Percentiles rank a stretch among this genome's conserved stretches.
Conservation (phyloP, 2,888 invertebrate genomes). For the Noctua comes region DNA sequence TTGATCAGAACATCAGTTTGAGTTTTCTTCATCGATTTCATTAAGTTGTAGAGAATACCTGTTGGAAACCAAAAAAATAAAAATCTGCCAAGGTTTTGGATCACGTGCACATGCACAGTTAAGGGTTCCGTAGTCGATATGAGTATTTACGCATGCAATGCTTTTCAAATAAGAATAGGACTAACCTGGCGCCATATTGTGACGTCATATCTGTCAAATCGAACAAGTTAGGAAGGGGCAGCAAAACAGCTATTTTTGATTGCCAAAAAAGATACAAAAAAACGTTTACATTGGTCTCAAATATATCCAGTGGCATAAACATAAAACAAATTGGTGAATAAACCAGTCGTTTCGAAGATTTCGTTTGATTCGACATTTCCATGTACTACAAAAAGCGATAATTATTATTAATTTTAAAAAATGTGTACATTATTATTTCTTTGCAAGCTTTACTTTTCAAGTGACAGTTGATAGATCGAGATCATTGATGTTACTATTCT, state of each 20-base stretch:
- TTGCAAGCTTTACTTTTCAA: not conserved
- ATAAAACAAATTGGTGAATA: not conserved
- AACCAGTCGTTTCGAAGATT: not conserved
- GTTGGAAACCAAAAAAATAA: not conserved
- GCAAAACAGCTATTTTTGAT: not conserved
- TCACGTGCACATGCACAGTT: not conserved
- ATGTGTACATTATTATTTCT: not conserved
- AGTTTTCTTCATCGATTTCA: not conserved
- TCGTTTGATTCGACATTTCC: not conserved
- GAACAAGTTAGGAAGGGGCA: not conserved
- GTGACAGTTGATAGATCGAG: not conserved
- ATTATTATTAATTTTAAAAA: not conserved
- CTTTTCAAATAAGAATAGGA: not conserved
- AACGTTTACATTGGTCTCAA: not conserved
- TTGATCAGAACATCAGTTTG: not conserved
- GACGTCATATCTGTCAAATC: not conserved
- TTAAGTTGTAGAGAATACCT: not conserved
- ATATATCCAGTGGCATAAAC: not conserved
- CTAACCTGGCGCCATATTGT: not conserved
- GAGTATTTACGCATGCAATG: not conserved
- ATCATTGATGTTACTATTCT: not conserved
- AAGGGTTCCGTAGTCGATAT: not conserved
- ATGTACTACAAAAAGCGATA: not conserved
- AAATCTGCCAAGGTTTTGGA: not conserved
- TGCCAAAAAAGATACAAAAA: not conserved